Evolutionary conservation across 2,797 vertebrate genomes (phyloP), one percentile per base, ranked within the genome.

Genomic region (Decapterus maruadsi): DNA sequence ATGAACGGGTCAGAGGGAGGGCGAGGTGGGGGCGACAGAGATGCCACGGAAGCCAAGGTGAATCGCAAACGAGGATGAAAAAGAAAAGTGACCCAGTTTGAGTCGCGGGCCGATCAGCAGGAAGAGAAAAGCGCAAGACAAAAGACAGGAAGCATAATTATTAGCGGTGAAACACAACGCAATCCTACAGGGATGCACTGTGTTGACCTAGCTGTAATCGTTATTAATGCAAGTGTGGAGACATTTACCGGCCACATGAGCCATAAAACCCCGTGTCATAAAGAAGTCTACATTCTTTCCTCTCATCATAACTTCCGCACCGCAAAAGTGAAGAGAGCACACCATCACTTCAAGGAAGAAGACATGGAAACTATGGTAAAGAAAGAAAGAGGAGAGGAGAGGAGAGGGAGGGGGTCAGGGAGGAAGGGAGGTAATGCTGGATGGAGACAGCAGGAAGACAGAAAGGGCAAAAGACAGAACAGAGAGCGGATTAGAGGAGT

Each of bases 401-500:
- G n/a, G 26, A 26, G 34, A 7, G 34, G n/a, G 16, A 60, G 51
- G 16, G 63, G 51, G 42, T 22, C 11, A 22, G 31, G 57, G 26
- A 71, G 61, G 72, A 79, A 70, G 56, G 61, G 66, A 81, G 63
- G 81, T 59, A 69, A 82, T 40, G 80, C 42, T 82, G 65, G 68
- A 83, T 78, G 83, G 81, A 86, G 85, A 87, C 84, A 81, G 86
- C 81, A 85, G 83, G 83, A 83, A 68, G 70, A 85, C 65, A 66
- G 71, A 86, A 82, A 86, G 81, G 82, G 75, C 73, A 84, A 83
- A 91, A 85, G 83, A 91, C 84, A 82, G 84, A 92, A 88, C 79
- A 89, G 76, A 87, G 82, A 89, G 78, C 75, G 68, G 87, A 90
- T 92, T 92, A 91, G 80, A 88, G 67, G 70, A 86, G 87, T 87